phyloP scores from a whole-genome alignment of 2,113 vertebrate species.

The Ammodytes marinus region DNA sequence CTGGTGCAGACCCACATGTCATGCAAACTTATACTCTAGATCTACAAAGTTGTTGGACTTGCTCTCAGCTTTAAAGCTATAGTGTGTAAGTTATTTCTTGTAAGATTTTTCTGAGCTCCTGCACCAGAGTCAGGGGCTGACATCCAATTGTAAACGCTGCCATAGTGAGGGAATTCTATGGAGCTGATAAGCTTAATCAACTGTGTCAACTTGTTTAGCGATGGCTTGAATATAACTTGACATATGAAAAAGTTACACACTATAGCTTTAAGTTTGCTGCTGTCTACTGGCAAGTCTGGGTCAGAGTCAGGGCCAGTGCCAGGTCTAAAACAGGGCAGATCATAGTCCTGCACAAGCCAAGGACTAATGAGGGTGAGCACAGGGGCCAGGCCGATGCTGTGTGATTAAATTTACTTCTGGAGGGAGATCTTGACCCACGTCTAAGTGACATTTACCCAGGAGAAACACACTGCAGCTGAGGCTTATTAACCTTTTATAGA shows the following conservation, averaged over 20 bases:
- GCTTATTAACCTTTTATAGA: slow-evolving; percentile 88
- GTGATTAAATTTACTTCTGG: slow-evolving; percentile 89
- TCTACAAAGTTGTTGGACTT: slow-evolving; percentile 36
- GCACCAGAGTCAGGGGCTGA: no score
- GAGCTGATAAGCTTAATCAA: no score
- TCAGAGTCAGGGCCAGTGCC: slow-evolving; percentile 52
- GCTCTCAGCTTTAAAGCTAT: slow-evolving; percentile 6
- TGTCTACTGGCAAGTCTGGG: slow-evolving; percentile 54
- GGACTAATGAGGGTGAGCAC: slow-evolving; percentile 87
- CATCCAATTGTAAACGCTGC: no score
- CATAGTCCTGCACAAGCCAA: slow-evolving; percentile 79
- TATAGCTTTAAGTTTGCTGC: slow-evolving; percentile 33
- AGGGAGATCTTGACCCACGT: slow-evolving; percentile 87
- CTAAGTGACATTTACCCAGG: slow-evolving; percentile 89
- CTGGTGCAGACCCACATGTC: slow-evolving; percentile 30
- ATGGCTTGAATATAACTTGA: no score
- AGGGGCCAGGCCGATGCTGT: slow-evolving; percentile 80
- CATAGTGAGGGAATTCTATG: no score
- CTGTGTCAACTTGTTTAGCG: no score
- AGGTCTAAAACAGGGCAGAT: slow-evolving; percentile 75
- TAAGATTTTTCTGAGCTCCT: no score
- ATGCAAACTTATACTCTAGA: slow-evolving; percentile 25
- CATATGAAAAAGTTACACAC: no score
- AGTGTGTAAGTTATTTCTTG: no score
- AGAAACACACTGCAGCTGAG: slow-evolving; percentile 85